Conservation (phyloP, 64 coral and sea anemone genomes). For the Montipora foliosa region DNA sequence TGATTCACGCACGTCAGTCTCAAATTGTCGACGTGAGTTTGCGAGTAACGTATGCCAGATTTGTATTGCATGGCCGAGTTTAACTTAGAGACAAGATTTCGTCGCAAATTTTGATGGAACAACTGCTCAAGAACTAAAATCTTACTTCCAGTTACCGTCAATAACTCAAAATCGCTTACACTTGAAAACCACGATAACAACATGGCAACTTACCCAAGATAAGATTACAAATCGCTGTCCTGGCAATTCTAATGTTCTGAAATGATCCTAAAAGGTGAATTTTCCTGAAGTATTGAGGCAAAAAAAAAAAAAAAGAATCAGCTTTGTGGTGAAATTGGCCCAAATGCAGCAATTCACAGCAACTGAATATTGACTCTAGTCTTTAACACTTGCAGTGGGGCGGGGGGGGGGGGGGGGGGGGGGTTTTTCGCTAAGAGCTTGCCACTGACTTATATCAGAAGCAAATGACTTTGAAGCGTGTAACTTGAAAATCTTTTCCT, state of each 20-base stretch:
- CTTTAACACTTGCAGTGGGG: not conserved
- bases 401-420: too few species aligned
- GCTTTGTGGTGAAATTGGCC: not conserved
- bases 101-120: too few species aligned
- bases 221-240: slow-evolving; percentile 97
- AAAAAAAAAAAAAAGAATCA: not conserved
- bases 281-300: slow-evolving; percentile 71
- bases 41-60: too few species aligned
- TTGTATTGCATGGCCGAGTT: too few species aligned
- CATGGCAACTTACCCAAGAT: slow-evolving; percentile 84
- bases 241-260: slow-evolving; percentile 99
- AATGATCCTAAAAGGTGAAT: slow-evolving; percentile 99
- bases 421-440: not conserved
- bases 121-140: too few species aligned
- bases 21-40: too few species aligned
- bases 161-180: too few species aligned
- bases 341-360: not conserved
- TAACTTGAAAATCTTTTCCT: too few species aligned
- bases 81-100: too few species aligned
- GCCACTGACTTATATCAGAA: not conserved
- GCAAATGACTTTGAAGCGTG: not conserved
- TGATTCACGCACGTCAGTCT: too few species aligned
- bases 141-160: too few species aligned
- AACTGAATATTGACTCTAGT: not conserved
- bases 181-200: not conserved